Conservation (phyloP, 1,140 invertebrate species). For the Laupala kohalensis region DNA sequence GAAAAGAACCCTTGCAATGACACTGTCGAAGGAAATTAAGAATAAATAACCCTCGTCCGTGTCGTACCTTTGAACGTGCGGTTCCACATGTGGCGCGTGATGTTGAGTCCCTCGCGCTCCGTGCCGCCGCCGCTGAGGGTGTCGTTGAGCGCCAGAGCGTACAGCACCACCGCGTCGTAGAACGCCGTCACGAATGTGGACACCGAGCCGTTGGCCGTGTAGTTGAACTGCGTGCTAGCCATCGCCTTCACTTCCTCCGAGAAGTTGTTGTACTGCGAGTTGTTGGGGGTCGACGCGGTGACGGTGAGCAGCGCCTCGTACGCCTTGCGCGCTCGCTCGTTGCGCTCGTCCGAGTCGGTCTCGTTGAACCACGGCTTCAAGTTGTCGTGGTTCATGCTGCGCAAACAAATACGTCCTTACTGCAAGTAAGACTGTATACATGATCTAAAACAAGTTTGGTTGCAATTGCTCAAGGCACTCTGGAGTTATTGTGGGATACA, state of each 20-base stretch:
- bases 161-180: constrained; percentile 88
- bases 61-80: constrained; percentile 63
- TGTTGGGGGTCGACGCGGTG: constrained; percentile 70
- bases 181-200: constrained; percentile 86
- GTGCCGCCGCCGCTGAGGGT: constrained; percentile 52
- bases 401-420: too few species aligned
- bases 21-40: too few species aligned
- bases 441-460: too few species aligned
- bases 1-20: too few species aligned
- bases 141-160: constrained; percentile 79
- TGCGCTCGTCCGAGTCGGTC: constrained; percentile 63
- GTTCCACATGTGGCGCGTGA: constrained; percentile 81
- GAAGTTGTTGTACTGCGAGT: constrained; percentile 55
- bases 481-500: too few species aligned
- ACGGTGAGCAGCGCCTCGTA: constrained; percentile 84
- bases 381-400: constrained; percentile 29
- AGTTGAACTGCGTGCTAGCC: constrained; percentile 67
- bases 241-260: constrained; percentile 58
- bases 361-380: constrained; percentile 69
- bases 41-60: background rate
- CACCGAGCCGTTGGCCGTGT: constrained; percentile 58
- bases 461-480: too few species aligned
- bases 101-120: constrained; percentile 42
- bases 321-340: constrained; percentile 71
- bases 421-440: too few species aligned